Base-by-base conservation (phyloP, 2,797 vertebrate species). In the Peromyscus eremicus region DNA sequence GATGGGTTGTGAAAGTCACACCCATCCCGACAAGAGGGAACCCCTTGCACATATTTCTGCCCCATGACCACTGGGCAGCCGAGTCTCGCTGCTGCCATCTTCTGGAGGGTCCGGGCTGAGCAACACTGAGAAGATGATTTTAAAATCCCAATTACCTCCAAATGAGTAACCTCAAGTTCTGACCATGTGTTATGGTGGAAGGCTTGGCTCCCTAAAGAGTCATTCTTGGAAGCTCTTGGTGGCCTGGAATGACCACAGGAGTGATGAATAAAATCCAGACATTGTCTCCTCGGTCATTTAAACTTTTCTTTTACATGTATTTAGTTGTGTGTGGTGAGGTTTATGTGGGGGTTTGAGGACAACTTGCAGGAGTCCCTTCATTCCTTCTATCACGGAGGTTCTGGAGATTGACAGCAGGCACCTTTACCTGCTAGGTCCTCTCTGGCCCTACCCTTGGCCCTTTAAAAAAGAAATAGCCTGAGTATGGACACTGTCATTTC, bases 21-120 rank as follows among this genome's bases (percentile, higher is more conserved):
- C 27, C 5, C 7, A 7, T n/a, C 70, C 40, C n/a, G 32, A n/a
- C 25, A 16, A 83, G 57, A 19, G 29, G 1, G 32, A 34, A 21
- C 27, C 0, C 1, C 5, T 52, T 0, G 1, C 2, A 27, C 40
- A 6, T 5, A 5, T 10, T 79, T n/a, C 62, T 9, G 8, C 6
- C 2, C 6, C 32, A 19, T 10, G 55, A 32, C 85, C 5, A 0
- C 17, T 7, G 10, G 11, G 71, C 9, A 84, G 77, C 8, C 29
- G 1, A 92, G 98, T 97, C 98, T 97, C 87, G 46, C 94, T 98
- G 97, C 98, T 98, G 98, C 98, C 98, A 98, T 96, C 98, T 98
- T 71, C 98, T 96, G 98, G 98, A 96, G 40, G 0, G 0, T n/a
- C 49, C 4, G 0, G 80, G 70, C 92, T 98, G 64, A 93, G 92